These are phyloP conservation scores for Dusona sp. DNA, from an alignment of 2,888 invertebrate genomes.

Conservation along the genomic window DNA sequence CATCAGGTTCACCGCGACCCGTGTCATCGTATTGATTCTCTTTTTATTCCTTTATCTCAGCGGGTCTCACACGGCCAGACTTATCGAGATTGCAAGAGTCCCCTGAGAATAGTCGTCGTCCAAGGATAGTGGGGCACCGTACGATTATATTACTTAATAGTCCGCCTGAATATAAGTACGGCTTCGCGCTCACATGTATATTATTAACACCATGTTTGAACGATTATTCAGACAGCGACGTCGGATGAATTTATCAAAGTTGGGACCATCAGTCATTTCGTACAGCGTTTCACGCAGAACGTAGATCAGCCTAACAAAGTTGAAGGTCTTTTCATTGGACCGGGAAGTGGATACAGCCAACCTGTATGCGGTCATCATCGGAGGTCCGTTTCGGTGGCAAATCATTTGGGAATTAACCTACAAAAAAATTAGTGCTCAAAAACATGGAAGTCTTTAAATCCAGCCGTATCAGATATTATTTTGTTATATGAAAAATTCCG, in stretches of 20 bases:
- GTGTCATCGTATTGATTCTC: constrained; percentile 61
- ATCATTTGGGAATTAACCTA: neutral
- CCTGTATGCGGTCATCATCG: neutral
- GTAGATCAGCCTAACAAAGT: constrained; percentile 3
- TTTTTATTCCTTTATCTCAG: constrained; percentile 22
- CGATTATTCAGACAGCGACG: constrained; percentile 53
- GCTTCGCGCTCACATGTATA: neutral
- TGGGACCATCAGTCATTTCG: constrained; percentile 53
- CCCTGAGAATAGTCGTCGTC: neutral
- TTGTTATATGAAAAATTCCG: too few species aligned
- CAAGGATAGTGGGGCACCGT: constrained; percentile 27
- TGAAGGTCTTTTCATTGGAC: constrained; percentile 20
- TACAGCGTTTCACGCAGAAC: neutral
- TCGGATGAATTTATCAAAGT: constrained; percentile 60
- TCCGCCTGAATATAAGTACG: neutral
- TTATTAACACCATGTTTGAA: neutral
- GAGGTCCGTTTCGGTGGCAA: neutral
- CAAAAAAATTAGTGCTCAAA: neutral
- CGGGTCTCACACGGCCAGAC: constrained; percentile 6
- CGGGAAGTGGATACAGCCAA: constrained; percentile 28
- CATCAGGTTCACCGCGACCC: constrained; percentile 26
- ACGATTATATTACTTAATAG: constrained; percentile 47
- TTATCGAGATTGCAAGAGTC: constrained; percentile 39
- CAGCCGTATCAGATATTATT: neutral
- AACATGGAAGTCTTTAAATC: neutral